Evolutionary conservation across 2,888 invertebrate genomes (phyloP).

Genomic region (Galeruca laticollis): DNA sequence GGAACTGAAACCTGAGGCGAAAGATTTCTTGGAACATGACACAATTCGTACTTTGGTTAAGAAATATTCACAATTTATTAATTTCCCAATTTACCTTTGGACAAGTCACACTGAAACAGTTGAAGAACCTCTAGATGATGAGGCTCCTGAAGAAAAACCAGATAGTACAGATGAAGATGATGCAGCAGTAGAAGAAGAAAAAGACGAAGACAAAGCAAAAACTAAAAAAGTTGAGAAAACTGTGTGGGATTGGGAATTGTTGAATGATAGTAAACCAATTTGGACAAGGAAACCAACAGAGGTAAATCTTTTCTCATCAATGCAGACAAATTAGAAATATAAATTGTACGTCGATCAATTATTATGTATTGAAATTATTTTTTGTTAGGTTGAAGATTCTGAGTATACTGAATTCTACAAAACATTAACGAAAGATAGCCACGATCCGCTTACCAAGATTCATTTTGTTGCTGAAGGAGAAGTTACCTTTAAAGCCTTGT

Average conservation of each 20-base stretch:
- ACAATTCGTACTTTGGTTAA: constrained; percentile 91
- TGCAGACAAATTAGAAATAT: neutral
- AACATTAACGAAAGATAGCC: constrained; percentile 89
- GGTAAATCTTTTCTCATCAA: neutral
- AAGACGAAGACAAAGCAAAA: constrained; percentile 79
- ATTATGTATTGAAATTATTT: neutral
- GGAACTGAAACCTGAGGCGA: constrained; percentile 96
- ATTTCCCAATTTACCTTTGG: constrained; percentile 98
- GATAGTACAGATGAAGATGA: constrained; percentile 72
- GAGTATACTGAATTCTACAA: constrained; percentile 98
- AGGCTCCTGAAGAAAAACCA: constrained; percentile 70
- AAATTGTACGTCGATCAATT: too few species aligned
- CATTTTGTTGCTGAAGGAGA: constrained; percentile 99
- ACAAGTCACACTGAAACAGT: constrained; percentile 79
- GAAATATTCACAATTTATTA: constrained; percentile 99
- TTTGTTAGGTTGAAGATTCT: constrained; percentile 75
- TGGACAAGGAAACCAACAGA: constrained; percentile 95
- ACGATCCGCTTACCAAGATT: constrained; percentile 86
- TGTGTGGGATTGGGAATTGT: constrained; percentile 96
- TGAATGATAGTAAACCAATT: constrained; percentile 98
- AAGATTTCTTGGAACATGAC: constrained; percentile 93
- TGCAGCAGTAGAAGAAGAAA: constrained; percentile 79
- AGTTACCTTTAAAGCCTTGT: constrained; percentile 96
- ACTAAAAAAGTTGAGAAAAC: constrained; percentile 93
- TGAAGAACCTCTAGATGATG: constrained; percentile 72